Conservation (phyloP, 2,888 invertebrate species). For the Pseudococcus longispinus region DNA sequence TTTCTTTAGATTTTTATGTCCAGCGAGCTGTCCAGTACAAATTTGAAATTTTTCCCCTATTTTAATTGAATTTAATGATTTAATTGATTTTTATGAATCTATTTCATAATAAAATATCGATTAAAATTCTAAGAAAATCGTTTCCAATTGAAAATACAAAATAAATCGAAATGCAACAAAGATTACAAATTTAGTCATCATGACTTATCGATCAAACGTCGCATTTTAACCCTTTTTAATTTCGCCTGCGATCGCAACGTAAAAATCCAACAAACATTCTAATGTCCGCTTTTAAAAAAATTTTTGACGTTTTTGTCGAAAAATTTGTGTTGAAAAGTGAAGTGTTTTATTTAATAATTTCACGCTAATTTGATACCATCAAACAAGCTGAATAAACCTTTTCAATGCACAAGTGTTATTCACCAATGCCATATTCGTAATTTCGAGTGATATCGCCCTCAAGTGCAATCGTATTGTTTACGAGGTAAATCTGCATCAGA, state of each 20-base stretch:
- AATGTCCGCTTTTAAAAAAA: not conserved
- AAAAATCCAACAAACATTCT: not conserved
- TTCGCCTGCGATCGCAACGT: not conserved
- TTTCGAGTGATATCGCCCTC: not conserved
- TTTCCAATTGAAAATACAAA: not conserved
- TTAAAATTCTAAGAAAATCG: too few relatives aligned
- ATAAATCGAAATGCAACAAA: not conserved
- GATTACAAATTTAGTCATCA: not conserved
- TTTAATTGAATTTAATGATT: too few relatives aligned
- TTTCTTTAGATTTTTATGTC: too few relatives aligned
- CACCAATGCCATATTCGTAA: not conserved
- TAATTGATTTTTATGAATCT: too few relatives aligned
- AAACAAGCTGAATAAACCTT: not conserved
- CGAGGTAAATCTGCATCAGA: not conserved
- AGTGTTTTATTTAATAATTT: not conserved
- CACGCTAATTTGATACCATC: not conserved
- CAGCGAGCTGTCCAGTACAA: too few relatives aligned
- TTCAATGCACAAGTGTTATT: not conserved
- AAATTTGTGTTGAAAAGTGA: not conserved
- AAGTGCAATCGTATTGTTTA: not conserved
- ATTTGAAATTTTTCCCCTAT: too few relatives aligned
- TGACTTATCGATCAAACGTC: not conserved
- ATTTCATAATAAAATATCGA: too few relatives aligned
- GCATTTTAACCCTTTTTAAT: not conserved
- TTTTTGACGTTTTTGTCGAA: not conserved